Evolutionary conservation across 1,140 invertebrate species (phyloP), one percentile per base, ranked within the genome.

Genomic region (Ceratosolen solmsi): DNA sequence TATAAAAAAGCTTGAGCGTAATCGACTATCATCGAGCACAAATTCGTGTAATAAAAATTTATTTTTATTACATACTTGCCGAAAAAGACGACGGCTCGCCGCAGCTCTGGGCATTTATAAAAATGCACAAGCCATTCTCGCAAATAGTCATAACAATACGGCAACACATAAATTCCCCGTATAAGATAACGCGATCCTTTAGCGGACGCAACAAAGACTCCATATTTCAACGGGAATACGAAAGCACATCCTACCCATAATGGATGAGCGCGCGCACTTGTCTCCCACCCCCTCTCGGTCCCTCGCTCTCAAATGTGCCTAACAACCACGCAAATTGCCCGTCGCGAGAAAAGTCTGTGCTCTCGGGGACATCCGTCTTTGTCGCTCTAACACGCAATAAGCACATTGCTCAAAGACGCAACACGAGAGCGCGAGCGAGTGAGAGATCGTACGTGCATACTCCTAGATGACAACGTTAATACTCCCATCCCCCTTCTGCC

Each of bases 401-500:
- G 38, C 25, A n/a, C 41, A 17, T 30, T 20, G 38, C n/a, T 13
- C 38, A 13, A 3, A 27, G 17, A 49, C 46, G 58, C 13, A 38
- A 41, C 41, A 51, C 46, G 27, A 68, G 25, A 68, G 20, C 41
- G 60, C 1, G 8, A 70, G 22, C 13, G 3, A n/a, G 49, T 41
- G 20, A 22, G 36, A 15, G n/a, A 2, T 25, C 70, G 56, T 80
- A 60, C 78, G 78, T 80, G 78, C 78, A 38, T 51, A 63, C 36
- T 46, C 9, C 27, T 30, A 79, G 68, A 71, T 71, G 46, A 54
- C 56, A 73, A 80, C 38, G 38, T 56, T 70, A 79, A 63, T 71
- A 51, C 65, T 71, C 71, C n/a, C 49, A 22, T 15, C 20, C 17
- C 41, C 41, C 41, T 13, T 5, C 41, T 13, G 41, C 41, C 41